Conservation (phyloP, 2,888 invertebrate genomes). For the Loripinus fragilis region DNA sequence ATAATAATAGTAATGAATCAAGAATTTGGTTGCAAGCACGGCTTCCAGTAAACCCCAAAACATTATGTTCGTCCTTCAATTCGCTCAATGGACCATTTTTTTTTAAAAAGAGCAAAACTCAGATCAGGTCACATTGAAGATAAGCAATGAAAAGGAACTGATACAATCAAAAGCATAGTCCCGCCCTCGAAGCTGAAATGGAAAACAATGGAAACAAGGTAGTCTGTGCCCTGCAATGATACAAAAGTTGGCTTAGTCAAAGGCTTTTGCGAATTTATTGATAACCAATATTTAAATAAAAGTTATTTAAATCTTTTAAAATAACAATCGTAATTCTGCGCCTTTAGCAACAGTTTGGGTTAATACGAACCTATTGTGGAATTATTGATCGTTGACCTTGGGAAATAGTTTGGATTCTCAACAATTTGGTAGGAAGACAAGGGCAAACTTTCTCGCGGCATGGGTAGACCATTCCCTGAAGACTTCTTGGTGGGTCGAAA, state of each 20-base stretch:
- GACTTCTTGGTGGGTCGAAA: conserved; percentile 6
- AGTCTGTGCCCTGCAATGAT: background rate
- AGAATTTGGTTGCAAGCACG: no score
- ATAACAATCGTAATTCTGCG: background rate
- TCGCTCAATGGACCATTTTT: no score
- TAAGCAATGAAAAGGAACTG: no score
- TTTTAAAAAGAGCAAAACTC: no score
- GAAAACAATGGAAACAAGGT: no score
- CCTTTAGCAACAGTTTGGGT: no score
- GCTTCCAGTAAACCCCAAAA: no score
- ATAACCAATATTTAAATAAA: background rate
- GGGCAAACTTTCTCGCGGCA: conserved; percentile 58
- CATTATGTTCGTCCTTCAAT: no score
- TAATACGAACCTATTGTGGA: background rate
- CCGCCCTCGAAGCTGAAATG: no score
- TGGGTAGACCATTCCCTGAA: conserved; percentile 18
- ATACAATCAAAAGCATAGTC: no score
- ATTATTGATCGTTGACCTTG: background rate
- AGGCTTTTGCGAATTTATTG: background rate
- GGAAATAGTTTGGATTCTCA: conserved; percentile 70
- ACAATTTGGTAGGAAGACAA: conserved; percentile 62
- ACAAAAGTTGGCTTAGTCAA: background rate
- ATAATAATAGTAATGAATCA: no score
- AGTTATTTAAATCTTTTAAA: background rate
- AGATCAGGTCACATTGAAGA: no score